phyloP scores from a whole-genome alignment of 2,888 invertebrate genomes.

The Phlogophora meticulosa region DNA sequence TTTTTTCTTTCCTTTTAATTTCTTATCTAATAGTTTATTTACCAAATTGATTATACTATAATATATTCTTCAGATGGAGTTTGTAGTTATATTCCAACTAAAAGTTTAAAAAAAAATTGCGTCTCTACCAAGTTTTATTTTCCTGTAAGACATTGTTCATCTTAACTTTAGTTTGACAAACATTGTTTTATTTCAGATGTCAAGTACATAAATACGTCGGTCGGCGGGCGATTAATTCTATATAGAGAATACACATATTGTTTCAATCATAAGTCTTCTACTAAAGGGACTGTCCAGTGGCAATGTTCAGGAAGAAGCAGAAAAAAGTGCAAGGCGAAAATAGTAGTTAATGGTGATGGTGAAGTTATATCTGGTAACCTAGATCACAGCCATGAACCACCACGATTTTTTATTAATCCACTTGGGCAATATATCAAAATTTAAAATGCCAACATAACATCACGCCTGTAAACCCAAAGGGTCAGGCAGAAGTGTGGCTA shows the following conservation, averaged over 20 bases:
- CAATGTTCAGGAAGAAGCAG: not conserved
- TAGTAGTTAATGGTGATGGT: slow-evolving; percentile 5
- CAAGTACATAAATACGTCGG: slow-evolving; percentile 16
- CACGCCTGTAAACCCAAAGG: too few relatives aligned
- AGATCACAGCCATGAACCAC: slow-evolving; percentile 32
- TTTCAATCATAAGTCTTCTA: slow-evolving; percentile 12
- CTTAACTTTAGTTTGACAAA: not conserved
- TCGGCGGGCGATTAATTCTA: slow-evolving; percentile 12
- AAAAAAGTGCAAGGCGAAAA: slow-evolving; percentile 31
- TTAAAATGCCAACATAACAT: too few relatives aligned
- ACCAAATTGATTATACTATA: too few relatives aligned
- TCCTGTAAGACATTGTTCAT: too few relatives aligned
- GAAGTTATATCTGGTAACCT: slow-evolving; percentile 5
- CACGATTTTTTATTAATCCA: slow-evolving; percentile 13
- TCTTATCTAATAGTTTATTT: too few relatives aligned
- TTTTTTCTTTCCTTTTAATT: too few relatives aligned
- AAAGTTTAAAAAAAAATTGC: too few relatives aligned
- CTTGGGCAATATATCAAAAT: slow-evolving; percentile 38
- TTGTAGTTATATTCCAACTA: too few relatives aligned
- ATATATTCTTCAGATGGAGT: too few relatives aligned
- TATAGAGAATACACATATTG: slow-evolving; percentile 18
- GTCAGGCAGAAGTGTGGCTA: too few relatives aligned
- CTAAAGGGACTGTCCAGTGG: slow-evolving; percentile 4
- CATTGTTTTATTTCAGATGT: slow-evolving; percentile 21
- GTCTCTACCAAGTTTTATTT: too few relatives aligned